These are phyloP conservation scores for Girardinus metallicus DNA, from an alignment of 2,797 vertebrate species.

Conservation along the genomic window DNA sequence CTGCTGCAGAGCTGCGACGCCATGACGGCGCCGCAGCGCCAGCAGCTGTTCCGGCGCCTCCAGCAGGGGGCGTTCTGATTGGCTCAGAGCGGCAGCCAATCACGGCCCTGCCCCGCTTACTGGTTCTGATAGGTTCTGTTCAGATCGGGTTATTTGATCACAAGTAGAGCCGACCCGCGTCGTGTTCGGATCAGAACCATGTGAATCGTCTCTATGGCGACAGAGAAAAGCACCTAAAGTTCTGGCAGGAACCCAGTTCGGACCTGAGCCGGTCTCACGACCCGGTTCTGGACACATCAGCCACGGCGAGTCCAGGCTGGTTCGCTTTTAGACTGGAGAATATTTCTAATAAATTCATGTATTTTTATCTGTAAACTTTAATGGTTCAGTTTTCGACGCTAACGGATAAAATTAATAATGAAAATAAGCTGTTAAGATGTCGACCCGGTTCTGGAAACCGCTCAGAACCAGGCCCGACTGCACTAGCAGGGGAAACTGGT, in stretches of 20 bases:
- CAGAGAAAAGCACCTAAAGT: not conserved
- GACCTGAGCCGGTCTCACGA: not conserved
- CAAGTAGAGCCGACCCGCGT: not conserved
- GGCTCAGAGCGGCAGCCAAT: no score
- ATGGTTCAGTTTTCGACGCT: no score
- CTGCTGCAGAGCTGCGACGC: constrained; percentile 92
- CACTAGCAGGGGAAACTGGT: no score
- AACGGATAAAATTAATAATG: no score
- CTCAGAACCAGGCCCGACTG: no score
- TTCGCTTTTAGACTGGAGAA: no score
- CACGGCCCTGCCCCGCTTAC: not conserved
- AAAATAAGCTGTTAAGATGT: no score
- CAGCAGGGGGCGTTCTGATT: constrained; percentile 29
- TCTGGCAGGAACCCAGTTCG: not conserved
- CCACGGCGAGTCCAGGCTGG: no score
- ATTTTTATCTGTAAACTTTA: no score
- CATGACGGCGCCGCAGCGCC: constrained; percentile 89
- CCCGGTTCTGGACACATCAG: not conserved
- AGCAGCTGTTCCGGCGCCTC: constrained; percentile 80
- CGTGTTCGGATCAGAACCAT: not conserved
- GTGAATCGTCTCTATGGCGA: not conserved
- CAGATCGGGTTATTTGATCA: not conserved
- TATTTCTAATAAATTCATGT: no score
- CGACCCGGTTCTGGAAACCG: no score
- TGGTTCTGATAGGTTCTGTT: not conserved